A percentile compares a stretch with the other conserved stretches of the same genome.
Conservation (phyloP, 2,113 vertebrate genomes). For the Epinephelus cyanopodus region DNA sequence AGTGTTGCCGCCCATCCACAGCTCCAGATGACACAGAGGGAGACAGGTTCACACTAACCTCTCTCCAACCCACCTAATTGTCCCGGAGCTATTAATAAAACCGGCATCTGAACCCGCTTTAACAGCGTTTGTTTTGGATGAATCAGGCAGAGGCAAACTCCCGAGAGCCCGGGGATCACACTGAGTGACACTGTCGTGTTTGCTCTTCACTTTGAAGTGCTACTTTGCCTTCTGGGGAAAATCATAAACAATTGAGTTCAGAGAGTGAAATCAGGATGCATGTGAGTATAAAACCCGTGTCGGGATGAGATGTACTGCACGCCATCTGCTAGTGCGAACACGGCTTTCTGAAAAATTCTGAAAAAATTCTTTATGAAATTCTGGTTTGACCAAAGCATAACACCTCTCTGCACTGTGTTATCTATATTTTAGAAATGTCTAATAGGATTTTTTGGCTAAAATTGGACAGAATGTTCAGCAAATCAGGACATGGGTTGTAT, state of each 20-base stretch:
- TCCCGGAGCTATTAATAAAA: slow-evolving; percentile 63
- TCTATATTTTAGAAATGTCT: neutral
- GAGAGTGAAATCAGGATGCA: slow-evolving; percentile 4
- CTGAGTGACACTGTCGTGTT: slow-evolving; percentile 5
- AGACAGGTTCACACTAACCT: slow-evolving; percentile 52
- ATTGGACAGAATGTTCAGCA: neutral
- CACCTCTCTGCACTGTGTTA: neutral
- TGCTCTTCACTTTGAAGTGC: slow-evolving; percentile 38
- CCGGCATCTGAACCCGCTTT: slow-evolving; percentile 36
- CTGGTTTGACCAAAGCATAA: neutral
- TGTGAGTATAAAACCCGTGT: neutral
- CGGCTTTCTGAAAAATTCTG: neutral
- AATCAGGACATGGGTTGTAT: neutral
- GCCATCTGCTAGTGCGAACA: neutral
- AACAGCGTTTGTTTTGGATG: slow-evolving; percentile 26
- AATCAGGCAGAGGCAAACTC: neutral
- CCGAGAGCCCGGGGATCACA: neutral
- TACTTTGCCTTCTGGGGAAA: slow-evolving; percentile 24
- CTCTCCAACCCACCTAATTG: slow-evolving; percentile 63
- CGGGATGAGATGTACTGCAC: neutral
- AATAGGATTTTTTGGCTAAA: neutral
- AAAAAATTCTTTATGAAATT: neutral
- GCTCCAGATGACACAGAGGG: slow-evolving; percentile 57
- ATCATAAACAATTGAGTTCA: slow-evolving; percentile 7
- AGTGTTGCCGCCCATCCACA: slow-evolving; percentile 45